These are phyloP conservation scores for Sisyra terminalis DNA, from an alignment of 2,888 invertebrate genomes.

Conservation along the genomic window DNA sequence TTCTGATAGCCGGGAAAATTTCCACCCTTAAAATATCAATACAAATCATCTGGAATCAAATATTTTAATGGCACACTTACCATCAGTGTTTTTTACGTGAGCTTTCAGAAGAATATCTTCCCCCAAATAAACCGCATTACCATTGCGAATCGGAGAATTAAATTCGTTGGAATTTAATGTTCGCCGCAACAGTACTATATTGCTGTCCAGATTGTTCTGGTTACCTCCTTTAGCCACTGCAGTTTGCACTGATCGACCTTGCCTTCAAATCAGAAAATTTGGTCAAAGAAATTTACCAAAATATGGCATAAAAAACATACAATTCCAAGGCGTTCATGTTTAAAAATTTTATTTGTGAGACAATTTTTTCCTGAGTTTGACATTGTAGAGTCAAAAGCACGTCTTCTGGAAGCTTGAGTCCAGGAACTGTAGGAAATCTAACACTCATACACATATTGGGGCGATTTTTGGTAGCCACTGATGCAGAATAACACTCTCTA, in stretches of 20 bases:
- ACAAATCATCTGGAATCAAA: not conserved
- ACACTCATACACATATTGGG: constrained; percentile 34
- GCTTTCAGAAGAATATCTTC: constrained; percentile 37
- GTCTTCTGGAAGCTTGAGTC: constrained; percentile 34
- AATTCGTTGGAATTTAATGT: constrained; percentile 29
- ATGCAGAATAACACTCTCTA: constrained; percentile 24
- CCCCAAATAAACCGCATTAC: constrained; percentile 36
- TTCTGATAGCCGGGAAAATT: constrained; percentile 34
- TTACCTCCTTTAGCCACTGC: constrained; percentile 34
- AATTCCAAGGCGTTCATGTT: constrained; percentile 19
- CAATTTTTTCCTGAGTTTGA: constrained; percentile 33
- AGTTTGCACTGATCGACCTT: constrained; percentile 20
- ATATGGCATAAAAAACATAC: constrained; percentile 15
- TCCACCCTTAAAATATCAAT: constrained; percentile 26
- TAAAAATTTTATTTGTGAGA: constrained; percentile 29
- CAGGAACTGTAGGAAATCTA: constrained; percentile 34
- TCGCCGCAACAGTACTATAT: constrained; percentile 31
- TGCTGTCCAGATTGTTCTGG: constrained; percentile 33
- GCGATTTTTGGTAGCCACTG: constrained; percentile 16
- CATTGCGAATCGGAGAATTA: constrained; percentile 27
- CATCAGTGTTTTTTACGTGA: constrained; percentile 34
- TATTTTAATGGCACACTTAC: constrained; percentile 14
- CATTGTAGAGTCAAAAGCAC: constrained; percentile 34
- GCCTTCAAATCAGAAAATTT: constrained; percentile 11
- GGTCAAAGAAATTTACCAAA: not conserved